Percentiles rank a stretch among this genome's conserved stretches.
phyloP scores from a whole-genome alignment of 64 coral and sea anemone genomes.

The Montipora sp. region DNA sequence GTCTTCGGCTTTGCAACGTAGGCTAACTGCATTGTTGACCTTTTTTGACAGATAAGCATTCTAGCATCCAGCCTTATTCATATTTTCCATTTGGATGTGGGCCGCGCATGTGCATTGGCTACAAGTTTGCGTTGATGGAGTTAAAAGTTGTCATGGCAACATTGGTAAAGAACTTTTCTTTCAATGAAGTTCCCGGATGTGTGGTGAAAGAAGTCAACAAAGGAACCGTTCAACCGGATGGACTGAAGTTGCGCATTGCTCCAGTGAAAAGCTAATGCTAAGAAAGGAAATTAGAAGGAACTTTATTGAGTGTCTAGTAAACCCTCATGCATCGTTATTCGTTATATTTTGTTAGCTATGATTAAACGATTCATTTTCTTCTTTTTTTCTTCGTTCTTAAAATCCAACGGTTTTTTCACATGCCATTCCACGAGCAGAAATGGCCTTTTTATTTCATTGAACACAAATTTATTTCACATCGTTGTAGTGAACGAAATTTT shows the following conservation, averaged over 20 bases:
- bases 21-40: not conserved
- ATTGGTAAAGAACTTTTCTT: conserved; percentile 13
- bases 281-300: not conserved
- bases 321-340: no score
- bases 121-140: conserved; percentile 56
- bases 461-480: no score
- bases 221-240: not conserved
- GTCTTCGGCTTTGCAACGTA: no score
- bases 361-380: no score
- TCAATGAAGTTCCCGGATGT: conserved; percentile 21
- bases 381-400: no score
- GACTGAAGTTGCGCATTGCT: not conserved
- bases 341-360: no score
- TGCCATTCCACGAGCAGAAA: no score
- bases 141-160: conserved; percentile 1
- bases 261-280: not conserved
- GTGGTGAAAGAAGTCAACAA: not conserved
- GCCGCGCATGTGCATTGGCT: conserved; percentile 53
- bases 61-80: not conserved
- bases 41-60: not conserved
- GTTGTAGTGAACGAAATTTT: no score
- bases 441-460: no score
- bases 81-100: conserved; percentile 57
- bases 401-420: no score
- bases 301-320: no score